These are phyloP conservation scores for Rhinopomastus cyanomelas DNA, from an alignment of 2,113 vertebrate genomes.

Conservation along the genomic window DNA sequence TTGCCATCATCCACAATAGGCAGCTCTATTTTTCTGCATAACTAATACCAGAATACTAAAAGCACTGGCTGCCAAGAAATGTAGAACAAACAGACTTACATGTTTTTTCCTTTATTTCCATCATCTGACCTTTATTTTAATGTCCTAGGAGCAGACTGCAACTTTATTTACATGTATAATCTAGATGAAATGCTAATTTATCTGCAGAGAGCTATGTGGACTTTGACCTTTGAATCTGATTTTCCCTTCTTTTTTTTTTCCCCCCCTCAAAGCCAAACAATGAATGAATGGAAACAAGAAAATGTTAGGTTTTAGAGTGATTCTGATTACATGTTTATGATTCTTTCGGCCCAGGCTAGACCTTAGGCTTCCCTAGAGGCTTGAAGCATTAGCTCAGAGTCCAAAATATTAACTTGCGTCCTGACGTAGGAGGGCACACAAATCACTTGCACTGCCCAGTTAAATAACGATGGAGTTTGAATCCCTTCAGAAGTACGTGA, in stretches of 20 bases:
- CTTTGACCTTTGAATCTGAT: slow-evolving; percentile 30
- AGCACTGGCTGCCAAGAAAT: slow-evolving; percentile 52
- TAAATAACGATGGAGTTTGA: not conserved
- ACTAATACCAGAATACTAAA: slow-evolving; percentile 57
- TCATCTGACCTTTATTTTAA: slow-evolving; percentile 67
- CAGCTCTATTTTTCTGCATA: slow-evolving; percentile 57
- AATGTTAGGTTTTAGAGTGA: slow-evolving; percentile 20
- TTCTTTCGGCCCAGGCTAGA: slow-evolving; percentile 32
- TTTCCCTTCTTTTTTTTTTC: slow-evolving; percentile 22
- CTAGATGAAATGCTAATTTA: slow-evolving; percentile 35
- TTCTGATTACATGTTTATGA: slow-evolving; percentile 30
- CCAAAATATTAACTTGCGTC: not conserved
- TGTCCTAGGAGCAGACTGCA: slow-evolving; percentile 23
- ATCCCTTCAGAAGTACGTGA: not conserved
- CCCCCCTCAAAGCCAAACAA: slow-evolving; percentile 19
- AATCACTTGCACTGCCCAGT: not conserved
- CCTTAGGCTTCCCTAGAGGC: not conserved
- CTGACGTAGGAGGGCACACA: not conserved
- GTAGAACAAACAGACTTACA: slow-evolving; percentile 52
- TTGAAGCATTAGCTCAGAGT: not conserved
- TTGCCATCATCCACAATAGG: slow-evolving; percentile 20
- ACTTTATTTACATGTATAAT: slow-evolving; percentile 58
- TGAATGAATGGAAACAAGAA: slow-evolving; percentile 32
- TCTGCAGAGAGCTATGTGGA: slow-evolving; percentile 21
- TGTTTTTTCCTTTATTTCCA: slow-evolving; percentile 61